Evolutionary conservation across 2,797 vertebrate genomes (phyloP), one percentile per base, ranked within the genome.

Genomic region (Hoplostethus atlanticus): DNA sequence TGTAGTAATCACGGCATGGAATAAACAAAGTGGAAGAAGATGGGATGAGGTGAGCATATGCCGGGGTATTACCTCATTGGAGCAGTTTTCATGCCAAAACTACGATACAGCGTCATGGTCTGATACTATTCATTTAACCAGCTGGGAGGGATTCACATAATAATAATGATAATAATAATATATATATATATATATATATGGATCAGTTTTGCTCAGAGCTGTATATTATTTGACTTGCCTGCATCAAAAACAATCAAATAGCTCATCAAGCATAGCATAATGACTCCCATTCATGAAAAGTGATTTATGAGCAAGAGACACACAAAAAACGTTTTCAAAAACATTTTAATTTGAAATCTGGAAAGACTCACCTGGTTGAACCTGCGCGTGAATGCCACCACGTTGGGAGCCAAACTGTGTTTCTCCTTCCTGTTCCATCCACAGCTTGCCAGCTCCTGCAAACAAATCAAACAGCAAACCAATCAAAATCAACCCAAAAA

Each of bases 401-500:
- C 93, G 36, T 98, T 98, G 40, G 97, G 97, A 54, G 97, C 96
- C 1, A 99, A 95, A 69, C 94, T 96, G 83, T 98, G 97, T 87
- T 99, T 99, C 89, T 98, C 97, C 79, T 97, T 98, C 84, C 96
- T 96, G 82, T 97, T 98, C 97, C 97, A 99, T 75, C 97, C 97
- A 84, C 97, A 98, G 91, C 96, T 97, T 72, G 96, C 93, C 73
- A 99, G 94, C 89, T 98, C 97, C 97, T 99, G 88, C 36, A 84
- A 93, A 59, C 13, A 57, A 6, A 64, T 21, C 28, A 55, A 12
- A 12, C 40, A 42, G 40, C 40, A 13, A 42, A 12, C 3, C 10
- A 13, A 42, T 42, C 11, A 42, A 42, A 42, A 21, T 12, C 40
- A 12, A 42, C 40, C 38, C 4, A 7, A 6, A 40, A 40, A 7